Evolutionary conservation across 2,797 vertebrate genomes (phyloP).

Genomic region (Sebastes taczanowskii): DNA sequence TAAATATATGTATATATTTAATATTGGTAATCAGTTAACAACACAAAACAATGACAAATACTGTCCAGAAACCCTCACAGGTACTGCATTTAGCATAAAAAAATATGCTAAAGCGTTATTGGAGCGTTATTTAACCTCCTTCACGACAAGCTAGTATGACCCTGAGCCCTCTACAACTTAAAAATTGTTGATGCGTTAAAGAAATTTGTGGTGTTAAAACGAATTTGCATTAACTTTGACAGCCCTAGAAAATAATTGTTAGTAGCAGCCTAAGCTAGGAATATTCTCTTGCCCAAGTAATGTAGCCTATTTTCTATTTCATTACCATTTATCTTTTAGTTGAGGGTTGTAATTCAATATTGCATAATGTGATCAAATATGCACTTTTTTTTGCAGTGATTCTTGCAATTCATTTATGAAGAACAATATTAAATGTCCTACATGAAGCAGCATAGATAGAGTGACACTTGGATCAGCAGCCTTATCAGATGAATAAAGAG

Average conservation of each 20-base stretch:
- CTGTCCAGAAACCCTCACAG: too few species aligned
- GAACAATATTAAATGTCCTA: background rate
- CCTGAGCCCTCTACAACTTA: too few species aligned
- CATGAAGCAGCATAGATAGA: background rate
- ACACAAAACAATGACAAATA: too few species aligned
- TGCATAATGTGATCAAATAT: background rate
- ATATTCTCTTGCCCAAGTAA: background rate
- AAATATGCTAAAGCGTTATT: too few species aligned
- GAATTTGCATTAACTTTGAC: fast-evolving
- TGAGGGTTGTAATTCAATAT: background rate
- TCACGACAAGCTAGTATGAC: too few species aligned
- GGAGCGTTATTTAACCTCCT: too few species aligned
- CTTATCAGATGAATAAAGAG: background rate
- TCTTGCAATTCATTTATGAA: background rate
- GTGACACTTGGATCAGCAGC: background rate
- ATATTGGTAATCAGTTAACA: too few species aligned
- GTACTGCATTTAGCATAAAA: too few species aligned
- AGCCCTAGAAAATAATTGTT: background rate
- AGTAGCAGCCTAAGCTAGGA: background rate
- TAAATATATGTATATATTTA: too few species aligned
- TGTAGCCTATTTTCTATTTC: background rate
- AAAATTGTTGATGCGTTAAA: too few species aligned
- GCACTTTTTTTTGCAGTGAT: background rate
- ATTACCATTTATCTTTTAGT: background rate
- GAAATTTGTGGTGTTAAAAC: too few species aligned